Evolutionary conservation across 2,888 invertebrate genomes (phyloP).

Genomic region (Orthosia cruda): DNA sequence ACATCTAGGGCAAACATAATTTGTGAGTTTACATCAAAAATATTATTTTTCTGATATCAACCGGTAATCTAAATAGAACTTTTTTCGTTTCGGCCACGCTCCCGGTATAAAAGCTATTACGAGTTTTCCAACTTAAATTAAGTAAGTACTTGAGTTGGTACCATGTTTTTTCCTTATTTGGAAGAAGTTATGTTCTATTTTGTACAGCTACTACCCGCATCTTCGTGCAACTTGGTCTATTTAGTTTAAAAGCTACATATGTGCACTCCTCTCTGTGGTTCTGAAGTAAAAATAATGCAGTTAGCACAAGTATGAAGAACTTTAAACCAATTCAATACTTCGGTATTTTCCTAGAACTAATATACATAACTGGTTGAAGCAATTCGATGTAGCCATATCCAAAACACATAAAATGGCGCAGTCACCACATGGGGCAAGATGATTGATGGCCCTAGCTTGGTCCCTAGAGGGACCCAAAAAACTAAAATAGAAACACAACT

Average conservation of each 20-base stretch:
- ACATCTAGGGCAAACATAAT: slow-evolving; percentile 42
- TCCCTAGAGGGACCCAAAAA: neutral
- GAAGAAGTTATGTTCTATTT: slow-evolving; percentile 49
- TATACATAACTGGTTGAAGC: neutral
- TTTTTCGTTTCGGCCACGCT: slow-evolving; percentile 55
- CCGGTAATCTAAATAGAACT: slow-evolving; percentile 58
- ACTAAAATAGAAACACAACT: neutral
- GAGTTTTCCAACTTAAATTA: slow-evolving; percentile 70
- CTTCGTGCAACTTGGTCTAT: slow-evolving; percentile 28
- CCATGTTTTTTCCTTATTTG: slow-evolving; percentile 56
- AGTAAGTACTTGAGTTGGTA: slow-evolving; percentile 56
- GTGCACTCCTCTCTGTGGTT: neutral
- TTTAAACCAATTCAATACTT: neutral
- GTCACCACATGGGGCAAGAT: neutral
- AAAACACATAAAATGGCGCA: neutral
- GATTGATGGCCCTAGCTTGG: neutral
- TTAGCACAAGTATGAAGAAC: neutral
- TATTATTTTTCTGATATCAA: slow-evolving; percentile 50
- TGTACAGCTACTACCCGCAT: slow-evolving; percentile 18
- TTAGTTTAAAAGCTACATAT: slow-evolving; percentile 22
- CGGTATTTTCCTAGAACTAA: slow-evolving; percentile 2
- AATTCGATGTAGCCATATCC: neutral
- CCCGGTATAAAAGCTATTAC: slow-evolving; percentile 60
- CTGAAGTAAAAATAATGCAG: slow-evolving; percentile 6
- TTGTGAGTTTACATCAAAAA: slow-evolving; percentile 42